A percentile compares a stretch with the other conserved stretches of the same genome.
These are phyloP conservation scores for Amphimedon queenslandica DNA, from an alignment of 37 sponge, comb jelly and placozoan species.

Conservation along the genomic window DNA sequence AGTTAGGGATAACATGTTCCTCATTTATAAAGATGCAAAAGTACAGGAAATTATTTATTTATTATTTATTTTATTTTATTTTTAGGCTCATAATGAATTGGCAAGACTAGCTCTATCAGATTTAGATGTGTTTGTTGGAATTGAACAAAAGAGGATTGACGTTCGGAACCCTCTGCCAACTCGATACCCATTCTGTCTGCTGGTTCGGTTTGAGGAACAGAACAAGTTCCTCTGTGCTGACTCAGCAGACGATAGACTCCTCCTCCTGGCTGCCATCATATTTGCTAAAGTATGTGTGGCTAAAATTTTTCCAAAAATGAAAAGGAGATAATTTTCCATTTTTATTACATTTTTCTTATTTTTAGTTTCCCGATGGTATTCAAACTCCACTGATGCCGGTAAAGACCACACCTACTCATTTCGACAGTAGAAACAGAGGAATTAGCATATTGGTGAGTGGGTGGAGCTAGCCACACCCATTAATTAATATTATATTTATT, in stretches of 20 bases:
- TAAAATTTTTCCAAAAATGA: slow-evolving; percentile 40
- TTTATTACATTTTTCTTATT: background rate
- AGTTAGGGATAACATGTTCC: slow-evolving; percentile 33
- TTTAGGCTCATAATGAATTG: slow-evolving; percentile 40
- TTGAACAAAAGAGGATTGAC: slow-evolving; percentile 43
- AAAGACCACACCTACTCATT: background rate
- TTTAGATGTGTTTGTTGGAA: slow-evolving; percentile 70
- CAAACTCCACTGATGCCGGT: slow-evolving; percentile 8
- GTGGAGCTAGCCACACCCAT: too few relatives aligned
- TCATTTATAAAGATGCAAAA: slow-evolving; percentile 70
- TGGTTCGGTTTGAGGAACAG: slow-evolving; percentile 43
- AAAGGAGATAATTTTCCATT: background rate
- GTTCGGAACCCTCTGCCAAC: slow-evolving; percentile 67
- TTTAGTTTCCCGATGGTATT: slow-evolving; percentile 7
- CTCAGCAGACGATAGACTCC: slow-evolving; percentile 59
- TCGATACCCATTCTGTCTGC: slow-evolving; percentile 64
- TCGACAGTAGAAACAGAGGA: slow-evolving; percentile 7
- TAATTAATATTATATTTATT: too few relatives aligned
- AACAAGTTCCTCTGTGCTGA: slow-evolving; percentile 84
- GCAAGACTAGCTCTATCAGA: slow-evolving; percentile 29
- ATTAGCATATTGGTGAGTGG: background rate
- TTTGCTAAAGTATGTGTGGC: slow-evolving; percentile 60
- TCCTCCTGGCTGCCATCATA: slow-evolving; percentile 50
- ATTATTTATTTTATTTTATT: background rate
- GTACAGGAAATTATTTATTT: slow-evolving; percentile 11